Evolutionary conservation across 2,113 vertebrate genomes (phyloP).

Genomic region (Craseonycteris thonglongyai): DNA sequence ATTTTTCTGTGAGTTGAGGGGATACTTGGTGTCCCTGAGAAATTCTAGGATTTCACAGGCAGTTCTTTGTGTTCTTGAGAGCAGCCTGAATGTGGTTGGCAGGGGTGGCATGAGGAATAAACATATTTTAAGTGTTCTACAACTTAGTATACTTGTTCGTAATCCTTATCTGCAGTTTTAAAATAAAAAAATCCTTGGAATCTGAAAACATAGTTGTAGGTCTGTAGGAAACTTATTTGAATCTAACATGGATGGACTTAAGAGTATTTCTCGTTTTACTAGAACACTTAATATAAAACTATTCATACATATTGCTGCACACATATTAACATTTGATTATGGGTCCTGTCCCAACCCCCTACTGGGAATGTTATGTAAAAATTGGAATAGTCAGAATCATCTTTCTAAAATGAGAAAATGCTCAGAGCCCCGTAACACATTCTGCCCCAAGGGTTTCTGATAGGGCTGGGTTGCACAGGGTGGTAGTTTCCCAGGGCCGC

Average conservation of each 20-base stretch:
- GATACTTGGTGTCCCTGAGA: neutral
- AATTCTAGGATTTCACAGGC: neutral
- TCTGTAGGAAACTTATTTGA: neutral
- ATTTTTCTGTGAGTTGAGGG: neutral
- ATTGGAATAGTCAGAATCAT: neutral
- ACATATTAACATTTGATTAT: neutral
- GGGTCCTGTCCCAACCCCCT: neutral
- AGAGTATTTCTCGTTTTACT: neutral
- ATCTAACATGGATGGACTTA: neutral
- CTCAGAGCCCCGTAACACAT: neutral
- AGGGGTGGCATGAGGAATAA: neutral
- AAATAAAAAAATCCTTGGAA: neutral
- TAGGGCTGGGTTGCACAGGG: neutral
- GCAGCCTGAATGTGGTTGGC: neutral
- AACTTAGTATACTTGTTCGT: neutral
- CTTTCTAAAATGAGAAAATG: neutral
- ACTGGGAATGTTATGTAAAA: neutral
- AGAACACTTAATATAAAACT: too few species aligned
- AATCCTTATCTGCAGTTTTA: neutral
- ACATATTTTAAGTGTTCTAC: neutral
- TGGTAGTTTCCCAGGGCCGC: neutral
- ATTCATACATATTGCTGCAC: neutral
- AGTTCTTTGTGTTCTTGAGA: neutral
- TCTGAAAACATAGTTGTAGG: neutral
- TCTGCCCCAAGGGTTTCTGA: neutral